Base-by-base conservation (phyloP, 2,888 invertebrate species). In the Dicycla oo region DNA sequence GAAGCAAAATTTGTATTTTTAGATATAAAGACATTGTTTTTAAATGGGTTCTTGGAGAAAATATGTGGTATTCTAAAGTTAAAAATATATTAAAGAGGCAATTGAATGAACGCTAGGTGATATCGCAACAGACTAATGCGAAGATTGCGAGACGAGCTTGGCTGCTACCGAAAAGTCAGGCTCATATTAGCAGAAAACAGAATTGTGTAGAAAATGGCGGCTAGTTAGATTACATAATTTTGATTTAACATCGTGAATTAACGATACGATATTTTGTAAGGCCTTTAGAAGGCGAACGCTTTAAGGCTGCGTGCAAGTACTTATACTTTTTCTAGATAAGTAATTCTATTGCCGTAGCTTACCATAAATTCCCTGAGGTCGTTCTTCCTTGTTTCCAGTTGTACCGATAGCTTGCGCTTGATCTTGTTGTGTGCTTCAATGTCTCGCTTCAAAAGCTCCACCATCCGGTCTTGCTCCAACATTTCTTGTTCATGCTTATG, bases 351-450 rank as follows among this genome's bases (percentile, higher is more conserved):
- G 34, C 10, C 13, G 2, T 23, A 34, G 40, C 57, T 51, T 93
- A 97, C 98, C 96, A 97, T 96, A 87, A 97, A 97, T 45, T 96
- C 96, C 77, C 97, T 93, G 8, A 98, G 92, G 43, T 97, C 97
- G 26, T 96, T 96, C 86, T 97, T 96, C 86, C 97, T 96, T 10
- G 89, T 92, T 13, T 96, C 96, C 62, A 97, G 94, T 49, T 96
- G 94, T 3, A 89, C 87, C 11, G 97, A 97, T 38, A 97, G 93
- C 34, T 95, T 93, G 78, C 95, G 96, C 80, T 97, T 95, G 78
- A 96, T 94, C 85, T 96, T 97, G n/a, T 94, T 96, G 66, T 96
- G 94, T 1, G 95, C 92, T 6, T 97, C 97, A 10, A 97, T 96
- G 78, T 97, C 97, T 64, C 96, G 97, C 15, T 96, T 96, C 47